Conservation (phyloP, 2,797 vertebrate species). For the Rousettus madagascariensis region DNA sequence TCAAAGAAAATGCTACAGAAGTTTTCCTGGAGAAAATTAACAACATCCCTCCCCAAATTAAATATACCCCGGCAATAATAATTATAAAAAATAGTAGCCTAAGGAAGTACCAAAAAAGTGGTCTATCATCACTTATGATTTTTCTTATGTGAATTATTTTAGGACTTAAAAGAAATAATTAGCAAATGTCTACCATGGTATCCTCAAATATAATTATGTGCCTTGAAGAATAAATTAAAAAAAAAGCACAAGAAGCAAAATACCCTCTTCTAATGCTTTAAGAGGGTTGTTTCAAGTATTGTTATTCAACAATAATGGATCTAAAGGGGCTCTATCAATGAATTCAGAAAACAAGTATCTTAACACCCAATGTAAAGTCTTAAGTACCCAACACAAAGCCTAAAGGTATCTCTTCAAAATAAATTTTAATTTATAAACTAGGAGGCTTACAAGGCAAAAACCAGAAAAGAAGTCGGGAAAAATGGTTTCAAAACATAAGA, state of each 20-base stretch:
- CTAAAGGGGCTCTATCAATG: not conserved
- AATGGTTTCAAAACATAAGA: not conserved
- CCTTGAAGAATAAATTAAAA: slow-evolving; percentile 35
- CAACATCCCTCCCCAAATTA: not conserved
- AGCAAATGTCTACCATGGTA: not conserved
- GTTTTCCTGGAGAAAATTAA: not conserved
- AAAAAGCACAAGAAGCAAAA: slow-evolving; percentile 41
- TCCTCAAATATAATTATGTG: not conserved
- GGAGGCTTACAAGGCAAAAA: not conserved
- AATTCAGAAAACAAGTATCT: not conserved
- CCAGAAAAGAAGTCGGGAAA: not conserved
- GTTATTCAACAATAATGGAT: not conserved
- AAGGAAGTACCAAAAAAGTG: not conserved
- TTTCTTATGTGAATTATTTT: not conserved
- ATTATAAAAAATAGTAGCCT: slow-evolving; percentile 13
- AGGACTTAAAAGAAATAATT: slow-evolving; percentile 1
- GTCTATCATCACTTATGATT: not conserved
- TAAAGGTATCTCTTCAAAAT: slow-evolving; percentile 19
- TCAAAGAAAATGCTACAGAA: not conserved
- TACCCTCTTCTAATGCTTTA: not conserved
- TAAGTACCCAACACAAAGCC: not conserved
- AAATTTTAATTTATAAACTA: slow-evolving; percentile 30
- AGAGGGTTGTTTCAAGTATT: not conserved
- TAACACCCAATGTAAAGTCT: not conserved
- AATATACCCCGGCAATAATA: not conserved